Base-by-base conservation (phyloP, 2,797 vertebrate species). In the Parauchenoglanis punctatus region DNA sequence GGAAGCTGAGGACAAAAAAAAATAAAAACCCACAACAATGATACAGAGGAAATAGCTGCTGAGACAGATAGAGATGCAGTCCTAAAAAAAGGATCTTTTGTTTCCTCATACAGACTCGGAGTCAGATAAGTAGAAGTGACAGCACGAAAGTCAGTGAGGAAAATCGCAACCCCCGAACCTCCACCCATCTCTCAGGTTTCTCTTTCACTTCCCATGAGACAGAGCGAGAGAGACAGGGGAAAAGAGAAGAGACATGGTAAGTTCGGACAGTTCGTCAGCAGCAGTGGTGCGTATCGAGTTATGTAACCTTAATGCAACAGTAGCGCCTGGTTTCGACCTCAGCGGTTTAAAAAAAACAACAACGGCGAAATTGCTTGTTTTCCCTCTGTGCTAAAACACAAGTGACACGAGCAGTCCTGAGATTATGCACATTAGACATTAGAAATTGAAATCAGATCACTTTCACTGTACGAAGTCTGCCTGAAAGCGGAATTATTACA, bases 221-320 rank as follows among this genome's bases (percentile, higher is more conserved):
- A 84, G 81, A 15, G 7, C 59, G 54, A 82, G 59, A 46, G 44
- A 82, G 75, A 61, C 11, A 40, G 20, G 3, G 35, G 59, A 52
- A 61, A 52, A 28, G 28, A 31, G n/a, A 52, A 28, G 72, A 84
- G 84, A 59, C 65, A 75, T 85, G 67, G 15, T 17, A 40, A 86
- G 63, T 63, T 75, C 56, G 52, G 81, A 87, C 82, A 75, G 67
- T 85, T 81, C 58, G 88, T 88, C 85, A 87, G 88, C 20, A 81
- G 52, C 84, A 40, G 52, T 49, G 67, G 65, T 76, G 23, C 80
- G 15, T 49, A 12, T 58, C 65, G 54, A 20, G 83, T 84, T 89
- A 85, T 28, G 4, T 56, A 84, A 78, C 76, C 68, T 77, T 59
- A 56, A 54, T 65, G 61, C 77, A 73, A 86, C 65, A 49, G 87